Evolutionary conservation across 2,797 vertebrate genomes (phyloP), one percentile per base, ranked within the genome.

Genomic region (Semaprochilodus insignis): DNA sequence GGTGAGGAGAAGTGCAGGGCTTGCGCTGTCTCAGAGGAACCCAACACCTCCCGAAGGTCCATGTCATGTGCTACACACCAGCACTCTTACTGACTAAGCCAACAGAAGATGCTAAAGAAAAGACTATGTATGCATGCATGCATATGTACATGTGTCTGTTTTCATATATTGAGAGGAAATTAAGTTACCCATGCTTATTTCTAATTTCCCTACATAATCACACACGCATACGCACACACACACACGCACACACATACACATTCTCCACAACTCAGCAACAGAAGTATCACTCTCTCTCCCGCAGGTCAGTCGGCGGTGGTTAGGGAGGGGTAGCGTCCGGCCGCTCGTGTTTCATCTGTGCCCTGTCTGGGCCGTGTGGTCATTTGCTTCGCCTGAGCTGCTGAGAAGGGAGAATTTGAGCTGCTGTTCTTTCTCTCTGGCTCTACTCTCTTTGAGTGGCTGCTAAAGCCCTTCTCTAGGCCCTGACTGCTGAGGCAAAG

Each of bases 371-470:
- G 27, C 55, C 14, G 55, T 59, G 13, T 75, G 55, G 73, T 54
- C 72, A 27, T 27, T 74, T 44, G 19, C 73, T 60, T 4, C 11
- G n/a, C 11, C 34, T 40, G 55, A 52, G 52, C 72, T 84, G 69
- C 74, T 85, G 51, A 85, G 63, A 52, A 81, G 19, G 71, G 36
- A 78, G 44, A 69, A 81, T 79, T 78, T 81, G 34, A 84, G 81
- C 60, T 79, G 54, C 40, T 66, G 48, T 36, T 51, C 17, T 21
- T 74, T 65, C 51, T n/a, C 21, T 7, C 51, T 11, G 15, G 6
- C 59, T 34, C 25, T 15, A 36, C n/a, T 79, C 44, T 77, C 44
- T 81, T 2, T 65, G 63, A 48, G 70, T 77, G 77, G 31, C 27
- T 54, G 67, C 62, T 44, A 40, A 81, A 71, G 59, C 55, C 36